Evolutionary conservation across 2,113 vertebrate genomes (phyloP).

Genomic region (Mystacornis crossleyi): DNA sequence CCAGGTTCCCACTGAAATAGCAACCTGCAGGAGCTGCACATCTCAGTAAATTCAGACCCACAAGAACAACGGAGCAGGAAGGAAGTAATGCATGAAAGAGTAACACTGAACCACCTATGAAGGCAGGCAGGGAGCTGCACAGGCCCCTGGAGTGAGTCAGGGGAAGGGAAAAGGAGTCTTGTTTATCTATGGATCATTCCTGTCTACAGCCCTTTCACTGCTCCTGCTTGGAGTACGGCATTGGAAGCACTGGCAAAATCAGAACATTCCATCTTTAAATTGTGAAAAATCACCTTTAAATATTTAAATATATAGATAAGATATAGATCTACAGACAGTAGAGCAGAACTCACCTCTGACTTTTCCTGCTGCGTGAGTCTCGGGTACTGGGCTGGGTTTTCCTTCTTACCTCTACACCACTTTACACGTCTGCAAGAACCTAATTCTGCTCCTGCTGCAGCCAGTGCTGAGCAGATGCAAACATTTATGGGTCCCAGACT

Average conservation of each 20-base stretch:
- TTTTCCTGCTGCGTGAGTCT: not conserved
- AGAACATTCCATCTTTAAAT: not conserved
- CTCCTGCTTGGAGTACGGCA: not conserved
- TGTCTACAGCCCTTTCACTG: not conserved
- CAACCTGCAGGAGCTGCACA: not conserved
- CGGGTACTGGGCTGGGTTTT: not conserved
- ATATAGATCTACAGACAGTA: not conserved
- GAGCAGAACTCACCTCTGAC: not conserved
- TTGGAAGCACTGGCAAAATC: not conserved
- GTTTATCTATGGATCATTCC: not conserved
- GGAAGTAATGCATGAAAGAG: not conserved
- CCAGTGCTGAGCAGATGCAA: not conserved
- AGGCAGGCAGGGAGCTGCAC: not conserved
- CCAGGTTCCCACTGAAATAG: not conserved
- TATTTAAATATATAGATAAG: not conserved
- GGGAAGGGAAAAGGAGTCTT: not conserved
- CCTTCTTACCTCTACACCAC: not conserved
- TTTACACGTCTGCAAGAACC: fast-evolving
- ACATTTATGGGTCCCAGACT: not conserved
- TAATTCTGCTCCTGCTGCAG: not conserved
- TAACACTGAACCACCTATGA: not conserved
- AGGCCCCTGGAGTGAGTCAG: not conserved
- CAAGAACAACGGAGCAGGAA: not conserved
- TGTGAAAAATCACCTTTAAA: not conserved
- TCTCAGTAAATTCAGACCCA: not conserved